Evolutionary conservation across 2,113 vertebrate genomes (phyloP).

Genomic region (Illadopsis cleaveri): DNA sequence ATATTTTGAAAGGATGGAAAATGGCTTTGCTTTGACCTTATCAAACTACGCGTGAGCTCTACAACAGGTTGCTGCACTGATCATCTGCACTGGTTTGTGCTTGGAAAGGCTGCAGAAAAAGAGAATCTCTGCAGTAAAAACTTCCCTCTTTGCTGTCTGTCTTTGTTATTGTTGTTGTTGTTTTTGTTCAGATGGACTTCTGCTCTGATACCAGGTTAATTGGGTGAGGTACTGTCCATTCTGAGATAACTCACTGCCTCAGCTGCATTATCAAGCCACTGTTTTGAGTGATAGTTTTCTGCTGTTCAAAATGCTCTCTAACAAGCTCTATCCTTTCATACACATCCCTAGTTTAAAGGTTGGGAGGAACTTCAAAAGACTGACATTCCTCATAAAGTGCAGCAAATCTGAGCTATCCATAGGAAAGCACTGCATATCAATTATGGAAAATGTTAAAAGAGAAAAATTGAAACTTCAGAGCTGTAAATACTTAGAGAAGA

Average conservation of each 20-base stretch:
- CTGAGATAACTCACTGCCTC: background rate
- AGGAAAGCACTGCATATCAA: background rate
- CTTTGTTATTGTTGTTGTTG: background rate
- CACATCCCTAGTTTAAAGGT: background rate
- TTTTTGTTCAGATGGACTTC: background rate
- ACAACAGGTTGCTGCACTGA: background rate
- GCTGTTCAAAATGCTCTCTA: background rate
- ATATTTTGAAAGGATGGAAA: conserved; percentile 15
- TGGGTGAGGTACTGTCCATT: background rate
- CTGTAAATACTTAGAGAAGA: background rate
- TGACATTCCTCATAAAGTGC: background rate
- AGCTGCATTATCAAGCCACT: background rate
- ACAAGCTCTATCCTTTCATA: background rate
- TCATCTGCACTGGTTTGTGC: background rate
- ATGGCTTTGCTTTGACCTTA: conserved; percentile 33
- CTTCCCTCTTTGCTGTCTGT: background rate
- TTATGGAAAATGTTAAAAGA: background rate
- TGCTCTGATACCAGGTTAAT: background rate
- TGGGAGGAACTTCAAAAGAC: background rate
- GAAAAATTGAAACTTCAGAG: background rate
- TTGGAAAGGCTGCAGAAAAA: background rate
- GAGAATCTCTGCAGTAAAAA: background rate
- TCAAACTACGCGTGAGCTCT: background rate
- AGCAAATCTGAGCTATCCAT: background rate
- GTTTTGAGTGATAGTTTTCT: background rate